Conservation (phyloP, 1,140 invertebrate genomes). For the Tenebrio molitor region DNA sequence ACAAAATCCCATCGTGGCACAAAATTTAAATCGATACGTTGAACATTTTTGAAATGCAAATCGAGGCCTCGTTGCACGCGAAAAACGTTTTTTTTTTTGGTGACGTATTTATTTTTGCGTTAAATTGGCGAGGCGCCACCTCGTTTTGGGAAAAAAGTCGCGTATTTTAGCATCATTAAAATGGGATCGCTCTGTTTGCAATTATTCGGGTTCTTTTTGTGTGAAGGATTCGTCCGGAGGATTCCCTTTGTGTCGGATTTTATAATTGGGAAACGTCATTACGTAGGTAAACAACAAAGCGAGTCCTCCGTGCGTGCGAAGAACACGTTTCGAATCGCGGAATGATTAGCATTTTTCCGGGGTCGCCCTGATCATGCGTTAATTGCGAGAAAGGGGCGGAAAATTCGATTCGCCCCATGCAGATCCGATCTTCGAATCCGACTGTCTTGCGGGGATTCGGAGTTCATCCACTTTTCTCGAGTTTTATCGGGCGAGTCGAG, state of each 20-base stretch:
- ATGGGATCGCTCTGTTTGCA: conserved; percentile 16
- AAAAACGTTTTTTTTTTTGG: background rate
- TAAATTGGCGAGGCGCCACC: background rate
- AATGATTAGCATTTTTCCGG: conserved; percentile 10
- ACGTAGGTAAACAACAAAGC: conserved; percentile 31
- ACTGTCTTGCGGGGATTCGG: too few relatives aligned
- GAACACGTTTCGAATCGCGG: conserved; percentile 2
- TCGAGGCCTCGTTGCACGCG: conserved; percentile 3
- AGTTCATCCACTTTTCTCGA: too few relatives aligned
- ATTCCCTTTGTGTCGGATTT: conserved; percentile 27
- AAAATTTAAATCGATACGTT: conserved; percentile 29
- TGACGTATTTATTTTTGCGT: conserved; percentile 23
- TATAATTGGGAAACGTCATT: conserved; percentile 40
- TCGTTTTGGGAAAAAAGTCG: conserved; percentile 6
- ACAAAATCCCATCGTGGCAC: background rate
- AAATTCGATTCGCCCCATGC: too few relatives aligned
- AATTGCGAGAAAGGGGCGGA: conserved; percentile 2
- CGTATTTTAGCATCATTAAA: conserved; percentile 27
- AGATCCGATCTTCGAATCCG: too few relatives aligned
- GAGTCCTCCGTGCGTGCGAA: background rate
- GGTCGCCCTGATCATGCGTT: background rate
- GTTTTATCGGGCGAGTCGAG: too few relatives aligned
- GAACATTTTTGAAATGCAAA: conserved; percentile 33
- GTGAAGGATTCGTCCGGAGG: background rate
- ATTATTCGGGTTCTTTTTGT: conserved; percentile 15